Evolutionary conservation across 1,140 invertebrate genomes (phyloP).

Genomic region (Drosophila lowei): DNA sequence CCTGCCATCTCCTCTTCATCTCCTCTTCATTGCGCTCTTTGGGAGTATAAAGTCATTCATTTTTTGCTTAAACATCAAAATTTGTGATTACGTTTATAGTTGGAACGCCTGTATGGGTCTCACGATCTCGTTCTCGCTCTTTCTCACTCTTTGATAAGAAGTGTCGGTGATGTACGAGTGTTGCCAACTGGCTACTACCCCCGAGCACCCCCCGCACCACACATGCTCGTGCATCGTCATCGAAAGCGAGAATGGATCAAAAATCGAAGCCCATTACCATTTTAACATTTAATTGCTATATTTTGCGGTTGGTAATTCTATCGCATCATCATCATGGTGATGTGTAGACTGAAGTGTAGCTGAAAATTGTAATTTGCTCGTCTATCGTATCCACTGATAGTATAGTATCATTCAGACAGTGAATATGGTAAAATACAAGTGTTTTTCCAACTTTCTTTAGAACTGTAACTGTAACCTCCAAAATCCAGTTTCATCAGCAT

Average conservation of each 20-base stretch:
- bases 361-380: too few species aligned
- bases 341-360: too few species aligned
- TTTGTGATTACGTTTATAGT: conserved; percentile 36
- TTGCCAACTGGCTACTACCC: conserved; percentile 20
- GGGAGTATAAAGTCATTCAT: conserved; percentile 36
- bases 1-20: not conserved
- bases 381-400: too few species aligned
- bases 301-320: conserved; percentile 32
- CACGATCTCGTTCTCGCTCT: not conserved
- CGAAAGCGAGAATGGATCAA: conserved; percentile 18
- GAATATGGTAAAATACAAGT: too few species aligned
- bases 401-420: too few species aligned
- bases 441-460: too few species aligned
- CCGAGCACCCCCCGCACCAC: not conserved
- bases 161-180: conserved; percentile 15
- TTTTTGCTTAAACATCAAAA: conserved; percentile 26
- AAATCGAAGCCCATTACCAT: conserved; percentile 35
- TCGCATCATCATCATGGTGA: not conserved
- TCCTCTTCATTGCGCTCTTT: conserved; percentile 7
- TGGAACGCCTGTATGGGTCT: conserved; percentile 23
- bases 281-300: conserved; percentile 2
- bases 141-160: conserved; percentile 31
- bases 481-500: too few species aligned
- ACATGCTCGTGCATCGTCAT: conserved; percentile 20
- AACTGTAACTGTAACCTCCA: too few species aligned